These are phyloP conservation scores for Ectobius pallidus DNA, from an alignment of 2,888 invertebrate species.

Conservation along the genomic window DNA sequence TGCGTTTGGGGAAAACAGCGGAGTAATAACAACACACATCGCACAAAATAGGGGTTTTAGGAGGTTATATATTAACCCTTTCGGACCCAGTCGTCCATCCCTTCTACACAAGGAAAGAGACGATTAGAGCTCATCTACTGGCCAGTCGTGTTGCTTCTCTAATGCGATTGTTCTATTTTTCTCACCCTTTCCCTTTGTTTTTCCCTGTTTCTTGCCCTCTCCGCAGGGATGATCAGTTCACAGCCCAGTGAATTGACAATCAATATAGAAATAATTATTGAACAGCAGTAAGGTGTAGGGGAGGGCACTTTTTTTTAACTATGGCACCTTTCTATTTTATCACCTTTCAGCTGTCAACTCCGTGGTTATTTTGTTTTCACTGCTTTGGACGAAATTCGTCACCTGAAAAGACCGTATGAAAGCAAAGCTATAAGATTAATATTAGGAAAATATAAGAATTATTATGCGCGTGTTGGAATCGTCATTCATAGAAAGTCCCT, in stretches of 20 bases:
- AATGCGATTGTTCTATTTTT: slow-evolving; percentile 21
- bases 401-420: too few relatives aligned
- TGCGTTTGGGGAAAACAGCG: slow-evolving; percentile 38
- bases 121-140: slow-evolving; percentile 34
- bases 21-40: slow-evolving; percentile 38
- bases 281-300: too few relatives aligned
- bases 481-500: too few relatives aligned
- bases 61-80: slow-evolving; percentile 39
- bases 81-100: slow-evolving; percentile 16
- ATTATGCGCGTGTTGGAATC: too few relatives aligned
- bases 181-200: slow-evolving; percentile 5
- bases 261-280: too few relatives aligned
- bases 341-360: too few relatives aligned
- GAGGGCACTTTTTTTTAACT: too few relatives aligned
- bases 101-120: slow-evolving; percentile 21
- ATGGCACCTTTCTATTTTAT: too few relatives aligned
- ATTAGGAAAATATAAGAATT: too few relatives aligned
- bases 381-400: too few relatives aligned
- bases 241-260: neutral
- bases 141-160: slow-evolving; percentile 13
- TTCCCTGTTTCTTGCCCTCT: neutral
- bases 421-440: too few relatives aligned
- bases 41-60: slow-evolving; percentile 27
- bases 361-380: too few relatives aligned
- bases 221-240: neutral